A percentile compares a stretch with the other conserved stretches of the same genome.
Evolutionary conservation across 2,113 vertebrate genomes (phyloP).

Genomic region (Turnix velox): DNA sequence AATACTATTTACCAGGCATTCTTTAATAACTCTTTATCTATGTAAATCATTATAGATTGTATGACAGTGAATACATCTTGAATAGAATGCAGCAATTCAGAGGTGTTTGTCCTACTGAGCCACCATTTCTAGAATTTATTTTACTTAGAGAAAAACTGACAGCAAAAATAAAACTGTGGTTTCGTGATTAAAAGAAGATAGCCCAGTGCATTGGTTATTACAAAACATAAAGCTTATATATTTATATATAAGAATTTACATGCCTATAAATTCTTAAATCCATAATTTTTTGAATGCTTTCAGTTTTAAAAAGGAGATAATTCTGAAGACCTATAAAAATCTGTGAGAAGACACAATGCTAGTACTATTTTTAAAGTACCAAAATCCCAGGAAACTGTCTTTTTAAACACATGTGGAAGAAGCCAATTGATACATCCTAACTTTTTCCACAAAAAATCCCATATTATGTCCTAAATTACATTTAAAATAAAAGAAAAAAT

Average conservation of each 20-base stretch:
- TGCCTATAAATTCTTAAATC: neutral
- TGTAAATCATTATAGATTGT: neutral
- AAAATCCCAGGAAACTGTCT: neutral
- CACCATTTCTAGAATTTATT: neutral
- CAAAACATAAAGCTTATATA: neutral
- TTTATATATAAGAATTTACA: too few species aligned
- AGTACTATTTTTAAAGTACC: neutral
- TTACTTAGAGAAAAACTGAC: neutral
- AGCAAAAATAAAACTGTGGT: neutral
- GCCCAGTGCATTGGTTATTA: neutral
- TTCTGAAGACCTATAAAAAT: neutral
- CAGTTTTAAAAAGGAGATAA: neutral
- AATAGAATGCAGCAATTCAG: neutral
- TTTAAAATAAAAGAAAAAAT: neutral
- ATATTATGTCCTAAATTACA: neutral
- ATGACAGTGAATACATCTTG: neutral
- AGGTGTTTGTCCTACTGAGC: neutral
- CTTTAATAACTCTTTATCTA: slow-evolving; percentile 3
- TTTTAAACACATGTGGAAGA: neutral
- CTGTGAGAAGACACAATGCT: neutral
- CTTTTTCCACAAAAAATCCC: neutral
- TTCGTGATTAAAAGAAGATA: neutral
- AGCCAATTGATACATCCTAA: neutral
- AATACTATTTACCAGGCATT: slow-evolving; percentile 5
- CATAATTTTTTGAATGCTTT: neutral